phyloP scores from a whole-genome alignment of 2,797 vertebrate species.

The Phaenicophaeus curvirostris region DNA sequence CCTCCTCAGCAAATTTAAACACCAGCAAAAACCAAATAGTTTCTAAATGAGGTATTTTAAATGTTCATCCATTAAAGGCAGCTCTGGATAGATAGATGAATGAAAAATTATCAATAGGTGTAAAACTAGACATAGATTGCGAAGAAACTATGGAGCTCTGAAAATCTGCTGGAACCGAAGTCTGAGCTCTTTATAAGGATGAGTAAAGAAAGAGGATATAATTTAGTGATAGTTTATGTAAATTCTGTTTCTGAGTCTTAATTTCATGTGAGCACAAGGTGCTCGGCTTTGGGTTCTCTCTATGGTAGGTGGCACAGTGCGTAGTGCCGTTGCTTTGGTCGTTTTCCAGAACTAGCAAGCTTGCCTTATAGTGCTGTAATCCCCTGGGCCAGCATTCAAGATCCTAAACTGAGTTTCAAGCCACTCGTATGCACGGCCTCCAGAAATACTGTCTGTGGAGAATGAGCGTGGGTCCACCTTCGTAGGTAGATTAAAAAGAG shows the following conservation, averaged over 20 bases:
- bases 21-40: not conserved
- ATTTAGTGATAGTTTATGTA: not conserved
- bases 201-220: not conserved
- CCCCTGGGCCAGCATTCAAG: not conserved
- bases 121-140: not conserved
- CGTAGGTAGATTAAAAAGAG: not conserved
- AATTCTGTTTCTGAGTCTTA: not conserved
- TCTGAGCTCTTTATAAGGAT: not conserved
- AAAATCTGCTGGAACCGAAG: not conserved
- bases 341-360: not conserved
- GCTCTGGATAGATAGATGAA: not conserved
- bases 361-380: not conserved
- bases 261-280: not conserved
- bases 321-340: rapidly evolving
- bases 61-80: not conserved
- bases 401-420: not conserved
- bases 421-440: not conserved
- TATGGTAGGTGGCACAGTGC: not conserved
- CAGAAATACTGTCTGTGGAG: not conserved
- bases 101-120: not conserved
- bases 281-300: not conserved
- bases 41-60: not conserved
- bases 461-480: not conserved
- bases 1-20: not conserved
- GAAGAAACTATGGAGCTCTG: not conserved